Percentiles rank a stretch among this genome's conserved stretches.
These are phyloP conservation scores for Drosophila affinis DNA, from an alignment of 2,888 invertebrate genomes.

Conservation along the genomic window DNA sequence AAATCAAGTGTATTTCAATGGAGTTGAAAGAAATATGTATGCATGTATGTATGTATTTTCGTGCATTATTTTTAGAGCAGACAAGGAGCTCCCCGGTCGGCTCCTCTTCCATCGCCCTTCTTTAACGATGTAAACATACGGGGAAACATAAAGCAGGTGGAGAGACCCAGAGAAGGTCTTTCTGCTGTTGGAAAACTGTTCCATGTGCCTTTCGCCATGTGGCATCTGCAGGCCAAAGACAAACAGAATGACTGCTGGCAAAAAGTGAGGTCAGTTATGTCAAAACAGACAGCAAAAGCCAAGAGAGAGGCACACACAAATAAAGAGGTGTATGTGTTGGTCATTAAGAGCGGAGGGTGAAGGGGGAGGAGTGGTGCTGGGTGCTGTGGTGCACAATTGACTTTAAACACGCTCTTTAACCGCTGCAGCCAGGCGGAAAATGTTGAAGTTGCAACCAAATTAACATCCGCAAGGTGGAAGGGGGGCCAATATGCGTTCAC, in stretches of 20 bases:
- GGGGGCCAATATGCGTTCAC: conserved; percentile 46
- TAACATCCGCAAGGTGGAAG: conserved; percentile 14
- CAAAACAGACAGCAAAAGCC: conserved; percentile 32
- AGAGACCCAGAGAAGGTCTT: too few relatives aligned
- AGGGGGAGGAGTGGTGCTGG: not conserved
- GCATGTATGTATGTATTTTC: not conserved
- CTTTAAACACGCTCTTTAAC: conserved; percentile 66
- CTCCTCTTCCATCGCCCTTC: not conserved
- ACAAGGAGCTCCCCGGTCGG: not conserved
- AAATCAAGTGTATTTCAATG: conserved; percentile 36
- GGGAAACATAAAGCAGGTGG: conserved; percentile 12
- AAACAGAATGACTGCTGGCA: conserved; percentile 16
- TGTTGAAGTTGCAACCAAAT: conserved; percentile 36
- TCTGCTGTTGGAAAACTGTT: not conserved
- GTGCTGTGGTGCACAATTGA: conserved; percentile 50
- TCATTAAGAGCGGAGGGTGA: conserved; percentile 23
- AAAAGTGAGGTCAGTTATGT: conserved; percentile 56
- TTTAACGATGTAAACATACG: conserved; percentile 16
- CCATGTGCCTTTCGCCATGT: conserved; percentile 30
- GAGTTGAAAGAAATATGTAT: conserved; percentile 59
- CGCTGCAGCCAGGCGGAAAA: conserved; percentile 46
- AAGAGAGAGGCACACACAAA: conserved; percentile 15
- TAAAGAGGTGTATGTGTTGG: not conserved
- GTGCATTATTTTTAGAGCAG: conserved; percentile 36
- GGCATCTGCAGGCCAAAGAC: conserved; percentile 43